Conservation (phyloP, 2,113 vertebrate species). For the Ifrita kowaldi region DNA sequence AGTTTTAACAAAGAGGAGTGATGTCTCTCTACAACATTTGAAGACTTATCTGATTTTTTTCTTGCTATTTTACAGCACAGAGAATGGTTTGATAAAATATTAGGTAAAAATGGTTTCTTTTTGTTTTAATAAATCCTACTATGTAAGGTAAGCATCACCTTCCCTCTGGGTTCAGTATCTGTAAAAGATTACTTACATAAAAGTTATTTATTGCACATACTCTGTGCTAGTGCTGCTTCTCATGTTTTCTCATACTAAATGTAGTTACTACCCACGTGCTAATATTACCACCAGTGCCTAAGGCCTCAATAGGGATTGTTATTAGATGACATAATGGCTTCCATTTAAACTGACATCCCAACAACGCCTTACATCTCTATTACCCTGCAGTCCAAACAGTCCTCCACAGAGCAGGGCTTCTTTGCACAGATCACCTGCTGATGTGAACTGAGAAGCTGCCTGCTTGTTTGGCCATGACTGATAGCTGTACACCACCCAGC, state of each 20-base stretch:
- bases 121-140: not conserved
- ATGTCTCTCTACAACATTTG: not conserved
- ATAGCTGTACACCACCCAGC: not conserved
- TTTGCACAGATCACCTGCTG: constrained; percentile 46
- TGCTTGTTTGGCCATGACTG: not conserved
- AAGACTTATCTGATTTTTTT: not conserved
- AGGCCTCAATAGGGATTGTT: constrained; percentile 48
- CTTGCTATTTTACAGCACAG: not conserved
- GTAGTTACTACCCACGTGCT: constrained; percentile 30
- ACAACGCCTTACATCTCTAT: constrained; percentile 59
- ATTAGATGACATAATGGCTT: constrained; percentile 52
- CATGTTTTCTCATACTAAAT: not conserved
- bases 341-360: constrained; percentile 68
- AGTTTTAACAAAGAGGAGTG: not conserved
- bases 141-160: not conserved
- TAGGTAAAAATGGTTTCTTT: rapidly evolving
- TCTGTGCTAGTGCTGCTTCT: not conserved
- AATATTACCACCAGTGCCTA: constrained; percentile 58
- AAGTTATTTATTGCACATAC: not conserved
- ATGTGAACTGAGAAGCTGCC: not conserved
- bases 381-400: constrained; percentile 33
- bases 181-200: not conserved
- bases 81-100: not conserved
- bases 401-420: constrained; percentile 37
- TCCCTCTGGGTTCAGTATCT: not conserved